Evolutionary conservation across 1,140 invertebrate genomes (phyloP).

Genomic region (Stenopsyche tienmushanensis): DNA sequence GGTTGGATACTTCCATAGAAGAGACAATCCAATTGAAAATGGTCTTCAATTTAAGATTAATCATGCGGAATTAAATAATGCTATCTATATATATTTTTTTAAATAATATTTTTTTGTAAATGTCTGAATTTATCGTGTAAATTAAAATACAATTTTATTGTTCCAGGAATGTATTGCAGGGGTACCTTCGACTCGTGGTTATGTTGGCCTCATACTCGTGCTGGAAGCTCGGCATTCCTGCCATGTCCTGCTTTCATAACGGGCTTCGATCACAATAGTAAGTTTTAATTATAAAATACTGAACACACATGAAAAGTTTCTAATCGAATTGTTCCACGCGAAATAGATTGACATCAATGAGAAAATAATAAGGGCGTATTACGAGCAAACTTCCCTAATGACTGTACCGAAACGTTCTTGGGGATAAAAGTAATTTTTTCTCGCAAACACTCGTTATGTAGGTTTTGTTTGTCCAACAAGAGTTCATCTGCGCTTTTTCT

Average conservation of each 20-base stretch:
- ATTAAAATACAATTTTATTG: conserved; percentile 16
- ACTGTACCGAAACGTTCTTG: neutral
- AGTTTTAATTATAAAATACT: too few species aligned
- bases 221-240: conserved; percentile 67
- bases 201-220: conserved; percentile 82
- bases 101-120: too few species aligned
- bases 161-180: conserved; percentile 64
- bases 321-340: too few species aligned
- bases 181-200: conserved; percentile 82
- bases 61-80: too few species aligned
- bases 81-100: too few species aligned
- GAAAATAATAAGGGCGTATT: neutral
- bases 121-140: too few species aligned
- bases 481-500: neutral
- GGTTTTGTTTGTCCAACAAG: neutral
- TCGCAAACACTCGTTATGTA: neutral
- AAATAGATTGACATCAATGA: too few species aligned
- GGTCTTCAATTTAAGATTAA: too few species aligned
- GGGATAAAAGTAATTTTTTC: neutral
- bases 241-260: conserved; percentile 76
- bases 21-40: too few species aligned
- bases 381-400: too few species aligned
- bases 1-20: too few species aligned
- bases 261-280: conserved; percentile 69
- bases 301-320: too few species aligned